Conservation (phyloP, 1,140 invertebrate genomes). For the Halyomorpha halys region DNA sequence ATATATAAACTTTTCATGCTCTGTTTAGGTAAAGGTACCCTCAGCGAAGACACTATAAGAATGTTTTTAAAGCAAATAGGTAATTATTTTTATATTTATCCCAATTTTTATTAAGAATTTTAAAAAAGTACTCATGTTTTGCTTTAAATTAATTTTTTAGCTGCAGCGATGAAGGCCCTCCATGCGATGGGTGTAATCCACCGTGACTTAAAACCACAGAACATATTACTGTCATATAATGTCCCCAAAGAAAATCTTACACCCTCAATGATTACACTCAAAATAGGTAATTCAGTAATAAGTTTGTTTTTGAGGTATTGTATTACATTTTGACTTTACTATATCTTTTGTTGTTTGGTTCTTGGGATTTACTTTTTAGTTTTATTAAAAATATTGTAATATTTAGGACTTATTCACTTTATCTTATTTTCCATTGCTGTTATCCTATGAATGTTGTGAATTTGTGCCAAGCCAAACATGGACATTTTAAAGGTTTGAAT, state of each 20-base stretch:
- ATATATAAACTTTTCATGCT: slow-evolving; percentile 20
- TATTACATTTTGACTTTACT: too few relatives aligned
- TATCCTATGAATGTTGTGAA: too few relatives aligned
- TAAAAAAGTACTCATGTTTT: background rate
- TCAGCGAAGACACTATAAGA: slow-evolving; percentile 94
- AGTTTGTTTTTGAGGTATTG: too few relatives aligned
- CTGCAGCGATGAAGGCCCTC: slow-evolving; percentile 91
- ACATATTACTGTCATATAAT: slow-evolving; percentile 82
- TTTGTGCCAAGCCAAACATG: too few relatives aligned
- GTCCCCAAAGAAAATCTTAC: slow-evolving; percentile 67
- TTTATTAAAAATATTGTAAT: too few relatives aligned
- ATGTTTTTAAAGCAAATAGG: slow-evolving; percentile 89
- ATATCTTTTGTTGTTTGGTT: too few relatives aligned
- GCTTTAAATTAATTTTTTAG: slow-evolving; percentile 40
- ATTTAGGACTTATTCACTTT: too few relatives aligned
- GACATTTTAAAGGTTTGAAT: too few relatives aligned
- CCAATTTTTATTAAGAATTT: too few relatives aligned
- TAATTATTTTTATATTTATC: slow-evolving; percentile 34
- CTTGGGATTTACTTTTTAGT: too few relatives aligned
- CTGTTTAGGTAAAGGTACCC: slow-evolving; percentile 67
- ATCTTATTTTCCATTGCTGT: too few relatives aligned
- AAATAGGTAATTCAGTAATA: slow-evolving; percentile 61
- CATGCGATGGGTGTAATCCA: slow-evolving; percentile 96
- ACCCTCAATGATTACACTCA: slow-evolving; percentile 84
- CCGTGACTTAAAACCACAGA: slow-evolving; percentile 96